Base-by-base conservation (phyloP, 1,140 invertebrate species). In the Cephus cinctus region DNA sequence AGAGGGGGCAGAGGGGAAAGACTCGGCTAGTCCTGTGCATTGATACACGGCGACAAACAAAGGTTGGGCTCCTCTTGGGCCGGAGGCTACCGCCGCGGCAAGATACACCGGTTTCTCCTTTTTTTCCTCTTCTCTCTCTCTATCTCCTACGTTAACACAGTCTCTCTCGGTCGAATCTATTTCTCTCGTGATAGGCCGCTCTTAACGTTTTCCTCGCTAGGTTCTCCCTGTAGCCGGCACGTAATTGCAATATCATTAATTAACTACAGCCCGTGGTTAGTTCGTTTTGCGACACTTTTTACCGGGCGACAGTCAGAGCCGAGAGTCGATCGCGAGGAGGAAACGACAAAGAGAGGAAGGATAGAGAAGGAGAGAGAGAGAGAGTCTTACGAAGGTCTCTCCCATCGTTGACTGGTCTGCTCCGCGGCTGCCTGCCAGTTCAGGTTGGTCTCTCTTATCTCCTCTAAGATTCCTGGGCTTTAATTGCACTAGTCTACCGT, bases 161-260 rank as follows among this genome's bases (percentile, higher is more conserved):
- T n/a, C n/a, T n/a, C n/a, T n/a, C n/a, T n/a, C n/a, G n/a, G n/a
- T n/a, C n/a, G n/a, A n/a, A n/a, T n/a, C n/a, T n/a, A n/a, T n/a
- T n/a, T n/a, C n/a, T n/a, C n/a, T n/a, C n/a, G n/a, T n/a, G n/a
- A n/a, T n/a, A n/a, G n/a, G n/a, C n/a, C n/a, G n/a, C n/a, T n/a
- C n/a, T n/a, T n/a, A n/a, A n/a, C n/a, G 21, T 23, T 43, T 30
- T 14, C 14, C 38, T 27, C 46, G 36, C 36, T 30, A 35, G 43
- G 31, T 27, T n/a, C n/a, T n/a, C n/a, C n/a, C n/a, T n/a, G n/a
- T n/a, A n/a, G 25, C 30, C 31, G 39, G 47, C 36, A 51, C 19
- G 55, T 67, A 63, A 69, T 66, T 67, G 54, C 54, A 57, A 65
- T 66, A 66, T 65, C 55, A 57, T 63, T 68, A 67, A 67, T 68